Base-by-base conservation (phyloP, 2,888 invertebrate genomes). In the Eurytoma californica region DNA sequence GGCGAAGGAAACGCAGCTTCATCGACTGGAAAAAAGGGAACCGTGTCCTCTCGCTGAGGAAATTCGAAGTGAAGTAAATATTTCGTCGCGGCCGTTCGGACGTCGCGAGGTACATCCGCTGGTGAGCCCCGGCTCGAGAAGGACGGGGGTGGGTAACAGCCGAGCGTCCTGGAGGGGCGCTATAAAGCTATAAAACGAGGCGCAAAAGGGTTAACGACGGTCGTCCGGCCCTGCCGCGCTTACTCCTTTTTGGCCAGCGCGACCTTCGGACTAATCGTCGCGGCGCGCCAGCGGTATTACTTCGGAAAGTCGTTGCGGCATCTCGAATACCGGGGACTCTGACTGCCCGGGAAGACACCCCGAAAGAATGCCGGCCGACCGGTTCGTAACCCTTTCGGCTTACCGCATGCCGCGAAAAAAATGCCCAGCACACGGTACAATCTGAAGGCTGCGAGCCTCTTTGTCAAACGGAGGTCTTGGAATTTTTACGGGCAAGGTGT, bases 101-200 rank as follows among this genome's bases (percentile, higher is more conserved):
- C 18, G 18, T 20, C n/a, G 14, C 68, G 30, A 47, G 24, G 51
- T 12, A 20, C 16, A 14, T 49, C 30, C 39, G 51, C 7, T 57
- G n/a, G 53, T 12, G 63, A 24, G 24, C 24, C 24, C 24, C 24
- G 24, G 24, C 24, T 24, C 24, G 24, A 24, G 24, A 24, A 24
- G 24, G 24, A 24, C 18, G 72, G 69, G 39, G 39, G 39, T 61
- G 58, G 63, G 30, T 28, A 55, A 68, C 55, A n/a, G 28, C 20
- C 30, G n/a, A 63, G 14, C 69, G 67, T 73, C 73, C 78, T 39
- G 60, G 79, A 20, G 28, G 39, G 58, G 76, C 82, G 83, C 85
- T 85, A 85, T 86, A 85, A 86, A 87, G 83, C 86, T 84, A 86
- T 88, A 88, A 88, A 87, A 81, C 84, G 73, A 82, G 72, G 65